Evolutionary conservation across 2,797 vertebrate species (phyloP).

Genomic region (Avahi laniger): DNA sequence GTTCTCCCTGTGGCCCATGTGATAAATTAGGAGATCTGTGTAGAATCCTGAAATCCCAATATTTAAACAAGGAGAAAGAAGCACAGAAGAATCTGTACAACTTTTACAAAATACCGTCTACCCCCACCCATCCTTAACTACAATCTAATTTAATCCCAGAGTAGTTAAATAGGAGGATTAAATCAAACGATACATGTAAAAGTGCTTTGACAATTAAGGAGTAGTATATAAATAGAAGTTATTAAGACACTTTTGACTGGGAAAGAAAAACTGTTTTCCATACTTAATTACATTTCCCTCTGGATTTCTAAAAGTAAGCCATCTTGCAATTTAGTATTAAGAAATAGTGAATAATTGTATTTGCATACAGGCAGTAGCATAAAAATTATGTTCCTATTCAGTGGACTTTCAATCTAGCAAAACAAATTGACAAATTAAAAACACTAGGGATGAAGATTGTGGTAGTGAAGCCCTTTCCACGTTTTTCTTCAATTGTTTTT

Average conservation of each 20-base stretch:
- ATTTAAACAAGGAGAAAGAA: neutral
- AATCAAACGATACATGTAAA: neutral
- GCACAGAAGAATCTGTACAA: neutral
- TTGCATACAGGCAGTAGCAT: neutral
- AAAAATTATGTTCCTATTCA: constrained; percentile 36
- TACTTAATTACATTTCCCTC: constrained; percentile 38
- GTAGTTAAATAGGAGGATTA: neutral
- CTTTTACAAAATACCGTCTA: neutral
- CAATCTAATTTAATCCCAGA: neutral
- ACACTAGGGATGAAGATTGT: neutral
- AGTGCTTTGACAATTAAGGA: neutral
- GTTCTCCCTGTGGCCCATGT: neutral
- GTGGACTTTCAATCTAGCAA: constrained; percentile 42
- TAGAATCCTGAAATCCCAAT: neutral
- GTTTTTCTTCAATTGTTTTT: constrained; percentile 43
- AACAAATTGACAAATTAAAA: constrained; percentile 52
- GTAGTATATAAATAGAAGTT: constrained; percentile 20
- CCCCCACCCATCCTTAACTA: neutral
- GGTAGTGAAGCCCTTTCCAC: neutral
- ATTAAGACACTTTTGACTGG: neutral
- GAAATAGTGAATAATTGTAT: constrained; percentile 36
- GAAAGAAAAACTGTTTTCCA: constrained; percentile 35
- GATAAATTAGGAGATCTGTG: neutral
- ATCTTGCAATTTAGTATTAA: constrained; percentile 9
- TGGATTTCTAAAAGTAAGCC: constrained; percentile 26